Evolutionary conservation across 2,888 invertebrate genomes (phyloP).

Genomic region (Andrena haemorrhoa): DNA sequence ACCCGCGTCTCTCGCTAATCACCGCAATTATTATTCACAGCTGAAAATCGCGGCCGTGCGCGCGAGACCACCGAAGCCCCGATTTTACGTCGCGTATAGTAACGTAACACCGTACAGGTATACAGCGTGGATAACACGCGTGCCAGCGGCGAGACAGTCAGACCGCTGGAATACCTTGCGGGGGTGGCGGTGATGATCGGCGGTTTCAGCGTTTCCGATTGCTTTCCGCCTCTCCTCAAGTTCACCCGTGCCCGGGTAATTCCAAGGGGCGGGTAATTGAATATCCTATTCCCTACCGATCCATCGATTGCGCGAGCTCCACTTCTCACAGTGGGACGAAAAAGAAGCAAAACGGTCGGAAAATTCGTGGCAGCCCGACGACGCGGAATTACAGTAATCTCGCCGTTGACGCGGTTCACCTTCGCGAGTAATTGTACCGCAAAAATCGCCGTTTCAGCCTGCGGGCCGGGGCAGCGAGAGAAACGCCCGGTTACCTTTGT

Average conservation of each 20-base stretch:
- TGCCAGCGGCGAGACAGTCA: slow-evolving; percentile 26
- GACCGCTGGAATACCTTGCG: slow-evolving; percentile 16
- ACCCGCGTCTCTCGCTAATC: slow-evolving; percentile 32
- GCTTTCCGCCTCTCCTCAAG: slow-evolving; percentile 46
- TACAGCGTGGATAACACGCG: slow-evolving; percentile 4
- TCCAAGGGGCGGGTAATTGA: slow-evolving; percentile 11
- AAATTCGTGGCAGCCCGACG: slow-evolving; percentile 24
- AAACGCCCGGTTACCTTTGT: slow-evolving; percentile 53
- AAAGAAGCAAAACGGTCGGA: slow-evolving; percentile 20
- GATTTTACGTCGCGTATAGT: not conserved
- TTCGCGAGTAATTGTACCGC: slow-evolving; percentile 55
- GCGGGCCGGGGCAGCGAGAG: slow-evolving; percentile 12
- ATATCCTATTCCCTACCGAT: not conserved
- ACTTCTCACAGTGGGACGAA: not conserved
- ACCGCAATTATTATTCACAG: slow-evolving; percentile 25
- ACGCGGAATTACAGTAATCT: slow-evolving; percentile 30
- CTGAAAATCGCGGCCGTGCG: slow-evolving; percentile 12
- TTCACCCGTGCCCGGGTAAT: slow-evolving; percentile 27
- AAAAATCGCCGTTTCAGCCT: slow-evolving; percentile 49
- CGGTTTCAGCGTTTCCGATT: slow-evolving; percentile 45
- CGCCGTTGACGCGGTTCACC: slow-evolving; percentile 36
- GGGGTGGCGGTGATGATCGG: slow-evolving; percentile 23
- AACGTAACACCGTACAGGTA: not conserved
- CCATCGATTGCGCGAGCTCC: not conserved
- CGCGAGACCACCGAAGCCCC: not conserved